phyloP scores from a whole-genome alignment of 2,797 vertebrate genomes.

The Momotus momota region DNA sequence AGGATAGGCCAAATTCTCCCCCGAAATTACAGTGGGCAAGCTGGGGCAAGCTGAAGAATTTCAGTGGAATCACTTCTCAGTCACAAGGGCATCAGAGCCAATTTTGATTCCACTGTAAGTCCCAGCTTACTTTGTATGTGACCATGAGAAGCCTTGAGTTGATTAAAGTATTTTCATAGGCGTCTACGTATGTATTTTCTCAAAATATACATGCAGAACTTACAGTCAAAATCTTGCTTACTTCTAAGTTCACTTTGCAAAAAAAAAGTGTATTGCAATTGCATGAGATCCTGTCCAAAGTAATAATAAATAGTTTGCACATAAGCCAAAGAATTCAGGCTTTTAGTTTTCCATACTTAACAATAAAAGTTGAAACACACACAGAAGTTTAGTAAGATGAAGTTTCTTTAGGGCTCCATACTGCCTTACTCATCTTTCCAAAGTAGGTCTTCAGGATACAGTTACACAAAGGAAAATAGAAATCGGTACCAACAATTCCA shows the following conservation, averaged over 20 bases:
- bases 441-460: conserved; percentile 9
- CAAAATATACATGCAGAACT: neutral
- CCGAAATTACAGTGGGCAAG: neutral
- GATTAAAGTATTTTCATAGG: conserved; percentile 32
- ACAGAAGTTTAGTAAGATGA: conserved; percentile 4
- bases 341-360: conserved; percentile 57
- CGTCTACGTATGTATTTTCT: neutral
- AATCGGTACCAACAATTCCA: conserved; percentile 26
- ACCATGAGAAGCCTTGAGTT: neutral
- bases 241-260: conserved; percentile 12
- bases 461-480: conserved; percentile 42
- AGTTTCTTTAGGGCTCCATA: conserved; percentile 23
- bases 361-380: conserved; percentile 55
- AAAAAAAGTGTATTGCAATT: neutral
- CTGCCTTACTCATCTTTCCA: conserved; percentile 23
- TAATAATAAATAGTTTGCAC: conserved; percentile 27
- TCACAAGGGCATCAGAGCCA: neutral
- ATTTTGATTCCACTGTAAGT: neutral
- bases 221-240: neutral
- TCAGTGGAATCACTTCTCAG: neutral
- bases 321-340: conserved; percentile 8
- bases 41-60: neutral
- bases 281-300: neutral
- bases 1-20: neutral
- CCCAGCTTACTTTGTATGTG: neutral